Evolutionary conservation across 2,888 invertebrate species (phyloP), one percentile per base, ranked within the genome.

Genomic region (Apodemia duryi): DNA sequence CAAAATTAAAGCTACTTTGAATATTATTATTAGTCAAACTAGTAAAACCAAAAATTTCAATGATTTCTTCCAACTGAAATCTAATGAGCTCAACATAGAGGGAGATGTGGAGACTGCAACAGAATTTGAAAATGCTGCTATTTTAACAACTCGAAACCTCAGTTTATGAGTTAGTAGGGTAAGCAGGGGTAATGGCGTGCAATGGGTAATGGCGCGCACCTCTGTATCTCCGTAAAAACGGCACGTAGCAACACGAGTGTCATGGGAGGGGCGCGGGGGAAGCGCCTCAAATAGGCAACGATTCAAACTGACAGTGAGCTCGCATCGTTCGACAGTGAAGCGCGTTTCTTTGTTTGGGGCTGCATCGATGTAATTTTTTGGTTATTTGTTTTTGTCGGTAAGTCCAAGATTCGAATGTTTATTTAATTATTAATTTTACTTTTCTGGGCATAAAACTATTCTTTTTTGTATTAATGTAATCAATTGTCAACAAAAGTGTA

Each of bases 281-380:
- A 62, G 63, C 41, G 63, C 49, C 63, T 62, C 63, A 43, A 67
- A 63, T n/a, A 51, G 62, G 21, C 63, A 62, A 29, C 41, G 41
- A 67, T 60, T 35, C 61, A 51, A 62, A 57, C 62, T 29, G 29
- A 29, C 63, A 65, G 65, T 64, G 41, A 57, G 65, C 64, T 32
- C 62, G 64, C 64, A 60, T 62, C 61, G 43, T 60, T 9, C n/a
- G 67, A 66, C 65, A 10, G 66, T 68, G 69, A 71, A 69, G 69
- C 66, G 60, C 60, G 67, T 69, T 70, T 66, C 65, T 70, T 69
- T 38, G 67, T 69, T 68, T 68, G 65, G 52, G 67, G 60, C 67
- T 61, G 60, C 63, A 66, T 66, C 7, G 21, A 51, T n/a, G 6
- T 51, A n/a, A 70, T 69, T 67, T 70, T 70, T 63, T 21, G 21